These are phyloP conservation scores for Odontophorus gujanensis DNA, from an alignment of 2,113 vertebrate species.

Conservation along the genomic window DNA sequence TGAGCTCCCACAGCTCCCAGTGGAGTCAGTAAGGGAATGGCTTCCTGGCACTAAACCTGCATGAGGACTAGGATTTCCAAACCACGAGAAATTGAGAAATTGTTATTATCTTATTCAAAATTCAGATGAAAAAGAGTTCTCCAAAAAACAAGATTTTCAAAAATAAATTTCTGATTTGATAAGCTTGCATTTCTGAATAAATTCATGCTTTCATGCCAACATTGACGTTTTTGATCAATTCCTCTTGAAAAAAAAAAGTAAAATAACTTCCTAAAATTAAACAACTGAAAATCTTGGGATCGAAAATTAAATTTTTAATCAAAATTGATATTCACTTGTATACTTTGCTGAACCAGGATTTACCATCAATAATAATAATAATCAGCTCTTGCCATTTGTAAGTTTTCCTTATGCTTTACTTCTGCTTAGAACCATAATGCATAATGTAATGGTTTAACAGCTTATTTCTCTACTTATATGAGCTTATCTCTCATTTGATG, in stretches of 20 bases:
- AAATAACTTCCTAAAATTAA: background rate
- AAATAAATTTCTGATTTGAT: background rate
- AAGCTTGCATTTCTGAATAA: constrained; percentile 18
- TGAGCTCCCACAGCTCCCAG: constrained; percentile 7
- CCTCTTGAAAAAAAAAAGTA: background rate
- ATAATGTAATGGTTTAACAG: background rate
- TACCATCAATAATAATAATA: background rate
- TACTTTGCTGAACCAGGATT: background rate
- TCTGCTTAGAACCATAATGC: background rate
- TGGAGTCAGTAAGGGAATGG: background rate
- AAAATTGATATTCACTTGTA: background rate
- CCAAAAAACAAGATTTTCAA: background rate
- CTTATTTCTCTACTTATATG: background rate
- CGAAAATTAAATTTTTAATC: background rate
- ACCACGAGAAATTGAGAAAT: background rate
- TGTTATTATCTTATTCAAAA: background rate
- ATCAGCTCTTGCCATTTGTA: background rate
- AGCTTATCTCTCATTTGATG: background rate
- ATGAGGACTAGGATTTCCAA: constrained; percentile 15
- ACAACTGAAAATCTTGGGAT: background rate
- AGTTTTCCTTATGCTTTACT: background rate
- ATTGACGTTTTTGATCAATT: background rate
- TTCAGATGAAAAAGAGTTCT: background rate
- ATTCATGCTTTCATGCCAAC: background rate
- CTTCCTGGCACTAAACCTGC: constrained; percentile 15